These are phyloP conservation scores for Nemotelus pantherinus DNA, from an alignment of 2,888 invertebrate genomes.

Conservation along the genomic window DNA sequence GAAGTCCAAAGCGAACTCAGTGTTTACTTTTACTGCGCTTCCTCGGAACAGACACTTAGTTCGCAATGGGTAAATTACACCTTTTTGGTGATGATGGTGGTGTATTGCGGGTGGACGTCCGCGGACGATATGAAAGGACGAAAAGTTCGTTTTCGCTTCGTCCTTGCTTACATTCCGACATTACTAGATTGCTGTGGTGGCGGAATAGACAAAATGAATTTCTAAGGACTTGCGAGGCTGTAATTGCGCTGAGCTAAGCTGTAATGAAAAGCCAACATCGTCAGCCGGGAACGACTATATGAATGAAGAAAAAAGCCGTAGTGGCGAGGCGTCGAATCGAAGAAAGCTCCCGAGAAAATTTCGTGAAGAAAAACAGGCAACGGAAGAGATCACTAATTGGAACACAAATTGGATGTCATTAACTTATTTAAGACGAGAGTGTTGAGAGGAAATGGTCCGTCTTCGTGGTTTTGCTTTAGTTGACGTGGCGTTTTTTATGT, in stretches of 20 bases:
- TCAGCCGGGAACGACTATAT: background rate
- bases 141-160: slow-evolving; percentile 2
- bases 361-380: slow-evolving; percentile 15
- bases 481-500: background rate
- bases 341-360: background rate
- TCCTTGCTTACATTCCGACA: background rate
- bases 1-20: background rate
- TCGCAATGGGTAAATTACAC: slow-evolving; percentile 27
- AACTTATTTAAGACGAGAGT: slow-evolving; percentile 29
- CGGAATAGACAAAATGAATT: slow-evolving; percentile 20
- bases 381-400: slow-evolving; percentile 41
- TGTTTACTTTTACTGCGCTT: background rate
- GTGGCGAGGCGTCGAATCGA: no score
- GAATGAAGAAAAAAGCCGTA: background rate
- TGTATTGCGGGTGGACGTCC: background rate
- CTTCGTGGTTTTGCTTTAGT: background rate
- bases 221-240: slow-evolving; percentile 2
- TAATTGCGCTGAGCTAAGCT: background rate
- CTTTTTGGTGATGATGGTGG: background rate
- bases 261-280: slow-evolving; percentile 11
- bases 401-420: slow-evolving; percentile 43
- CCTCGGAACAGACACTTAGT: slow-evolving; percentile 3
- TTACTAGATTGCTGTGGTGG: background rate
- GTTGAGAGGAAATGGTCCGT: background rate
- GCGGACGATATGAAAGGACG: background rate